Evolutionary conservation across 2,113 vertebrate genomes (phyloP).

Genomic region (Tauraco erythrolophus): DNA sequence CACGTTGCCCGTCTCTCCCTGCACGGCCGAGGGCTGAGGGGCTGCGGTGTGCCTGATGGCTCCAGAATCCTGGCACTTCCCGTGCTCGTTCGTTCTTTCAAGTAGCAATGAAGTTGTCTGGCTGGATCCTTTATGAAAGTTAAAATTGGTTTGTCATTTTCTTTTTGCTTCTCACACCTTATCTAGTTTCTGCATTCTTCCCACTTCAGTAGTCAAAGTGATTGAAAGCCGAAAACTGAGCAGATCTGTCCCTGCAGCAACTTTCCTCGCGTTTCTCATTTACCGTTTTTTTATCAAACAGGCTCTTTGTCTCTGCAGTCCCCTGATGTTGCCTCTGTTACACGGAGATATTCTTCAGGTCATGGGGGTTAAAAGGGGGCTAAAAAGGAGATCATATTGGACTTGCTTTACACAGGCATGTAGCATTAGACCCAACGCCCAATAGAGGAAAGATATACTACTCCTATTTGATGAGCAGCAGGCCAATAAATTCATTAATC

Average conservation of each 20-base stretch:
- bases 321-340: constrained; percentile 74
- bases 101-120: constrained; percentile 35
- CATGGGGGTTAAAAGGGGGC: constrained; percentile 81
- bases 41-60: not conserved
- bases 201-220: constrained; percentile 82
- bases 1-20: fast-evolving
- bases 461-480: constrained; percentile 93
- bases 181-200: constrained; percentile 82
- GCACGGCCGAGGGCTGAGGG: fast-evolving
- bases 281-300: constrained; percentile 80
- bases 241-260: constrained; percentile 79
- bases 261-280: constrained; percentile 83
- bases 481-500: constrained; percentile 99
- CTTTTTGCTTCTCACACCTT: constrained; percentile 62
- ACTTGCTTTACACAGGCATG: constrained; percentile 73
- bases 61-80: not conserved
- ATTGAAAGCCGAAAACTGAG: constrained; percentile 83
- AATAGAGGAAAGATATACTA: constrained; percentile 87
- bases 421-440: constrained; percentile 76
- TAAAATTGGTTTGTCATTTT: constrained; percentile 55
- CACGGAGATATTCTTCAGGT: constrained; percentile 83
- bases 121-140: constrained; percentile 52
- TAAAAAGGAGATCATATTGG: constrained; percentile 77
- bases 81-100: fast-evolving
- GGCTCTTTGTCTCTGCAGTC: constrained; percentile 79